Evolutionary conservation across 2,888 invertebrate genomes (phyloP), one percentile per base, ranked within the genome.

Genomic region (Clanis bilineata): DNA sequence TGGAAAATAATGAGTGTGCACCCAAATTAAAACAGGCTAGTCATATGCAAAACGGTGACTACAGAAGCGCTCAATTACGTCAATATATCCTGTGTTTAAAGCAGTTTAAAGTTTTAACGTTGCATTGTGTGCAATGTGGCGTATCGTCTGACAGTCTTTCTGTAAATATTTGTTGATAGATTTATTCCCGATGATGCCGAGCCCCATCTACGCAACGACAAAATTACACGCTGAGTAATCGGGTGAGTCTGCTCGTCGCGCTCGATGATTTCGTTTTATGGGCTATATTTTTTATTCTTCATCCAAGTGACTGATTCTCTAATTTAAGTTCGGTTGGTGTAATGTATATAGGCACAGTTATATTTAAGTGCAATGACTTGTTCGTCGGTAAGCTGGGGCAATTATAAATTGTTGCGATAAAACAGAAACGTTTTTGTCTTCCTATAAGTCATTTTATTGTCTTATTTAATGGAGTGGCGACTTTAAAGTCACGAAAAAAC

Each of bases 161-260:
- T 77, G 80, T 87, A 85, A 86, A 88, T 85, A 88, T 88, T 85
- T 88, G 86, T 86, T 74, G 86, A 88, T 85, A 85, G 83, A 85
- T 85, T 86, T 88, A 88, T 88, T 81, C 71, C 74, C 79, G 69
- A 73, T 81, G 76, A 74, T 73, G 71, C 74, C 75, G 67, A 77
- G 80, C 74, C 74, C 73, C 70, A 73, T 70, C 73, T 74, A 73
- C 68, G 73, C 76, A 73, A 78, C 77, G 82, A 85, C 86, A 71
- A 85, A 90, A 89, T 89, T 88, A 87, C 82, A 80, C 80, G 77
- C 79, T 88, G 89, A 90, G 85, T 87, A 90, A 90, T 85, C 83
- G 82, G 79, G 76, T 85, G 87, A 87, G 83, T 86, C 82, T 79
- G 78, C 74, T 79, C 82, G 87, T 82, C 76, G 79, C 85, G 82